Conservation (phyloP, 2,797 vertebrate species). For the Valencia hispanica region DNA sequence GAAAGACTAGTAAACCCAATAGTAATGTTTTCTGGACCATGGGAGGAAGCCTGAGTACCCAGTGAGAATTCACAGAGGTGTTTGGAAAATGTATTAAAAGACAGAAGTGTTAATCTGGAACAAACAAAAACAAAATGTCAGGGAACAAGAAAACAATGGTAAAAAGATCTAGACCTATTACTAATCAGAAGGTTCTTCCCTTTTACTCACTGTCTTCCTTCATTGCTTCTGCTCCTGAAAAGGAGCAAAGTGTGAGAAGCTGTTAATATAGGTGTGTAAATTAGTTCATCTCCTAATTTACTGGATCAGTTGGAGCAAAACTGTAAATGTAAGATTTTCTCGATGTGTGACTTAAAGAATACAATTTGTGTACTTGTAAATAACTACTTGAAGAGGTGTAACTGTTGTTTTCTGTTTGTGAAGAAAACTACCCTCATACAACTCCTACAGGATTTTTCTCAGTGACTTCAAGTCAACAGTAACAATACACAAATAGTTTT, state of each 20-base stretch:
- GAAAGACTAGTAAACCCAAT: too few relatives aligned
- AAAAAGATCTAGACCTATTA: not conserved
- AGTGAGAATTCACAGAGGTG: too few relatives aligned
- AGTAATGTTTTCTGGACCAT: too few relatives aligned
- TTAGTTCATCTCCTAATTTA: not conserved
- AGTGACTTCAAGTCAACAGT: not conserved
- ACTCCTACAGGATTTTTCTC: not conserved
- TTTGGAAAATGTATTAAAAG: not conserved
- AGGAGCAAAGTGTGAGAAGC: not conserved
- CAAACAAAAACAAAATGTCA: not conserved
- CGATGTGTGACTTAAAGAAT: not conserved
- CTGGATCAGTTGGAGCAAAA: not conserved
- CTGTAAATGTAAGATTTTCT: not conserved
- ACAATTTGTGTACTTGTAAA: not conserved
- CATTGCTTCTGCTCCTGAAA: not conserved
- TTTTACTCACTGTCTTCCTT: not conserved
- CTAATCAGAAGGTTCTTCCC: not conserved
- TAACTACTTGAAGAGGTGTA: not conserved
- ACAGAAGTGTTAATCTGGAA: not conserved
- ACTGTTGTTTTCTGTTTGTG: not conserved
- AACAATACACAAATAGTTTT: not conserved
- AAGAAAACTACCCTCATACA: not conserved
- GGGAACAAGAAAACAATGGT: not conserved
- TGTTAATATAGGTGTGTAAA: not conserved
- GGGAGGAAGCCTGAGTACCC: too few relatives aligned